Evolutionary conservation across 2,797 vertebrate species (phyloP).

Genomic region (Distichodus sexfasciatus): DNA sequence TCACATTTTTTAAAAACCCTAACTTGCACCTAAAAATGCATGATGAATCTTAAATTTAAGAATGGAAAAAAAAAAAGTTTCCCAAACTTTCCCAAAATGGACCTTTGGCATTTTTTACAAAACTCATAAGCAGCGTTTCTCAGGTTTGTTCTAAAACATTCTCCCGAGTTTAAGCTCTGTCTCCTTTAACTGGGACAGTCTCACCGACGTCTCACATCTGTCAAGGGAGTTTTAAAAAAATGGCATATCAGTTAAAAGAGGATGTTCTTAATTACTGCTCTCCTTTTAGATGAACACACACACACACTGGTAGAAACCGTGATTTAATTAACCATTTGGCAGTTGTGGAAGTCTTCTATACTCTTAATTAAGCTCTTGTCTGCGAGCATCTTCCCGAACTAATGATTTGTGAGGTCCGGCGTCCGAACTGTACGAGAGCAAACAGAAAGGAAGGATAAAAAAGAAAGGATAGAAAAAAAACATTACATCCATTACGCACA

Average conservation of each 20-base stretch:
- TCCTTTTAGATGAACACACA: neutral
- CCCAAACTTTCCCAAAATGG: no score
- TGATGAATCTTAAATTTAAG: no score
- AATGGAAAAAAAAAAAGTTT: no score
- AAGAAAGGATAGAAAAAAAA: no score
- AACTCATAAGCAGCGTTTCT: neutral
- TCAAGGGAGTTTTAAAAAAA: conserved; percentile 4
- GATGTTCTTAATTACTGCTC: conserved; percentile 43
- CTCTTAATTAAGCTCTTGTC: conserved; percentile 36
- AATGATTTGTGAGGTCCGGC: no score
- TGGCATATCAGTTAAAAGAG: conserved; percentile 13
- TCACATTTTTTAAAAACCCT: no score
- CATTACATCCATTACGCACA: no score
- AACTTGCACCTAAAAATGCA: no score
- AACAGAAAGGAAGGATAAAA: no score
- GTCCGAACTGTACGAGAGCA: neutral
- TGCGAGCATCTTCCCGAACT: no score
- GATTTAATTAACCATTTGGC: conserved; percentile 41
- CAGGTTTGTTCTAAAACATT: neutral
- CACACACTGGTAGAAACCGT: conserved; percentile 16
- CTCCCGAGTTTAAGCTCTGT: conserved; percentile 15
- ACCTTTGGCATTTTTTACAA: no score
- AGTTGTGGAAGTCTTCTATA: conserved; percentile 39
- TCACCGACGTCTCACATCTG: neutral
- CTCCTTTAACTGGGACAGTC: conserved; percentile 37